Evolutionary conservation across 2,113 vertebrate species (phyloP), one percentile per base, ranked within the genome.

Genomic region (Bucco capensis): DNA sequence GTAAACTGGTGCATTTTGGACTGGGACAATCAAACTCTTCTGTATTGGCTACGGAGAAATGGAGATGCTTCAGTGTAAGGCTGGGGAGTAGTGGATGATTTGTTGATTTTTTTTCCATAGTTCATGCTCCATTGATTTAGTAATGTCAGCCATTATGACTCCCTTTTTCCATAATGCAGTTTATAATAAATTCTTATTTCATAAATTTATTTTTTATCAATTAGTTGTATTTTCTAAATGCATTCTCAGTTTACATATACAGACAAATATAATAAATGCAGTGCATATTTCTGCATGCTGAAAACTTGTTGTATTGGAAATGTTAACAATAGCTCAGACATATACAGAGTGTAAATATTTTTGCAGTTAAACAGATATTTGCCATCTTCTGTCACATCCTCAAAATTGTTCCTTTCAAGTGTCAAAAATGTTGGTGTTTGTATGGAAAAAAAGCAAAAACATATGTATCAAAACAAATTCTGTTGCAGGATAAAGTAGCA

Each of bases 401-500:
- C 89, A 91, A 90, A 95, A 94, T 96, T 92, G 95, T 96, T 95
- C 96, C 73, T 92, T 96, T 95, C 91, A 96, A 96, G 94, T 97
- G 95, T 96, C 96, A 97, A 87, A 97, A 97, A 95, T 96, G 90
- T 96, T 96, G 94, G 80, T 96, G 93, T 95, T 96, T 86, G 31
- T 89, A 95, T 19, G 87, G 72, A 60, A 96, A 94, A 95, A 97
- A 95, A 89, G 88, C 92, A 96, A 96, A 96, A 96, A 93, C 96
- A 96, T 96, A 97, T 89, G 95, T 95, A 96, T 96, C 90, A 96
- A 96, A 96, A 96, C 94, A 96, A 96, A 96, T 97, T 95, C 95
- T 95, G 96, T 96, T 93, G 89, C 95, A 96, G 83, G 92, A 95
- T 95, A 93, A 89, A 93, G 91, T 87, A 94, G 92, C 93, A 95